Conservation (phyloP, 2,113 vertebrate genomes). For the Tympanuchus pallidicinctus region DNA sequence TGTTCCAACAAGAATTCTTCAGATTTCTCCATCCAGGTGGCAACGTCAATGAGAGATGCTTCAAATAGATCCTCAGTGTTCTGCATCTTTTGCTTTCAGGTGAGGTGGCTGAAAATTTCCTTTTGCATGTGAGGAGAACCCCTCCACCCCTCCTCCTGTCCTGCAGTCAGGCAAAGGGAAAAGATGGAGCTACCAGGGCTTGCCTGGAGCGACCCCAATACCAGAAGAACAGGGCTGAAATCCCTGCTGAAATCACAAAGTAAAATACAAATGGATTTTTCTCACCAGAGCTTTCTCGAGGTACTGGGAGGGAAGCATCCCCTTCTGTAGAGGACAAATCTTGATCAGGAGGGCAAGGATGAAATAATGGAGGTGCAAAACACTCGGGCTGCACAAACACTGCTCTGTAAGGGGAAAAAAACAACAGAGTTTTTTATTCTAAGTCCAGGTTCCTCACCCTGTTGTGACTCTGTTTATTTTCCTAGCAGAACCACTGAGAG, state of each 20-base stretch:
- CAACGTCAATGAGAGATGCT: rapidly evolving
- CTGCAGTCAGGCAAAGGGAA: rapidly evolving
- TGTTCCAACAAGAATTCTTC: background rate
- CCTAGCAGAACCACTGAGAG: background rate
- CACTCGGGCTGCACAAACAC: background rate
- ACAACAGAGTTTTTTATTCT: no score
- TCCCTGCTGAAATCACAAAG: background rate
- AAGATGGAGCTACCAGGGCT: rapidly evolving
- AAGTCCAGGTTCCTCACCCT: no score
- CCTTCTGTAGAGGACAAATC: background rate
- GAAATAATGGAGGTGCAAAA: background rate
- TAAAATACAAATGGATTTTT: background rate
- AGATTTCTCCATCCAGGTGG: background rate
- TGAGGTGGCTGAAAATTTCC: background rate
- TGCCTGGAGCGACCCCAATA: background rate
- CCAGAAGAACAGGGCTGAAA: background rate
- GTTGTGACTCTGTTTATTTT: background rate
- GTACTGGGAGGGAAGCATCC: background rate
- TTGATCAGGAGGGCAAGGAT: background rate
- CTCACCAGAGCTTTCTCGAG: background rate
- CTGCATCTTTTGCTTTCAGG: background rate
- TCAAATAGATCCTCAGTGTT: background rate
- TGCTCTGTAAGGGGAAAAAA: background rate
- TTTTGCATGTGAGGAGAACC: background rate
- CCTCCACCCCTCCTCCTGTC: background rate